Evolutionary conservation across 2,888 invertebrate species (phyloP).

Genomic region (Biston betularia): DNA sequence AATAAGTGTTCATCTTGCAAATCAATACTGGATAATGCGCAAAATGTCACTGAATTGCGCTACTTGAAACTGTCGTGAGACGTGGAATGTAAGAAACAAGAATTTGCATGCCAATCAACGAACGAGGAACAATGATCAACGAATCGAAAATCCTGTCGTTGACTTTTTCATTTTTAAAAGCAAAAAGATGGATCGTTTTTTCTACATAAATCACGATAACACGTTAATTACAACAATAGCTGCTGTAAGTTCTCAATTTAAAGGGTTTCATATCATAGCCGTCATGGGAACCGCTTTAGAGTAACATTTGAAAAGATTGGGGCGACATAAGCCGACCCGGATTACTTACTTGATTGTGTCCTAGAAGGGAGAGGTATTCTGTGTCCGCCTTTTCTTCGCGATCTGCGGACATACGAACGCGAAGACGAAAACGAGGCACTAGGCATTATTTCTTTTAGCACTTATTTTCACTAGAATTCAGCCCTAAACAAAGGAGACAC

Average conservation of each 20-base stretch:
- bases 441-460: slow-evolving; percentile 92
- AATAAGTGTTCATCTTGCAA: slow-evolving; percentile 77
- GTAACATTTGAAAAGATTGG: slow-evolving; percentile 64
- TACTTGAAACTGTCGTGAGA: slow-evolving; percentile 62
- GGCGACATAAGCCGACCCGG: slow-evolving; percentile 80
- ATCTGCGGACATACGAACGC: slow-evolving; percentile 96
- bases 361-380: slow-evolving; percentile 93
- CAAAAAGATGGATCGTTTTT: slow-evolving; percentile 24
- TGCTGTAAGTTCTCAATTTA: slow-evolving; percentile 10
- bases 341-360: slow-evolving; percentile 92
- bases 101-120: slow-evolving; percentile 73
- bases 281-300: slow-evolving; percentile 45
- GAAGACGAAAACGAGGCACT: slow-evolving; percentile 97
- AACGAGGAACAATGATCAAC: slow-evolving; percentile 70
- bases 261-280: slow-evolving; percentile 28
- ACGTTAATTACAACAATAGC: slow-evolving; percentile 7
- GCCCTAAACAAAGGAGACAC: slow-evolving; percentile 94
- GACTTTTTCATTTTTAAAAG: slow-evolving; percentile 50
- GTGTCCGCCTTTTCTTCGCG: slow-evolving; percentile 96
- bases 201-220: background rate
- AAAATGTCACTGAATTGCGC: slow-evolving; percentile 82
- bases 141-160: slow-evolving; percentile 59
- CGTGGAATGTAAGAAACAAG: slow-evolving; percentile 59
- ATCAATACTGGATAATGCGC: slow-evolving; percentile 84
- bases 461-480: slow-evolving; percentile 85